Base-by-base conservation (phyloP, 2,797 vertebrate genomes). In the Distichodus sexfasciatus region DNA sequence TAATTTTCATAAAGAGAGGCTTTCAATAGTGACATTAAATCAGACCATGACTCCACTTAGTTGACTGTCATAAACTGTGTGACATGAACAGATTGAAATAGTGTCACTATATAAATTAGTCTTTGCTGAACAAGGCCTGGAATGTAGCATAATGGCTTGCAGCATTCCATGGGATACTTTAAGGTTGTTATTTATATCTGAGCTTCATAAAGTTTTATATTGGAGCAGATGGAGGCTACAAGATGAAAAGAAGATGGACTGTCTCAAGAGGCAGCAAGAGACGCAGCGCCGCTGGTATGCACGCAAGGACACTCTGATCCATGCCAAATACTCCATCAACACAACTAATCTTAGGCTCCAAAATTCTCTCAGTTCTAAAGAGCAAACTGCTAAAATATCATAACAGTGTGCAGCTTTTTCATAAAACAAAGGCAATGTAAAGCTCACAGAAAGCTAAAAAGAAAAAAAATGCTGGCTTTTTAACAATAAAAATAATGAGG, bases 141-240 rank as follows among this genome's bases (percentile, higher is more conserved):
- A 43, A 24, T 48, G 40, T 12, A 31, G 11, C 28, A 12, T 12
- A 19, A 54, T 31, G 43, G 31, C 65, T 19, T 26, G 33, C 14
- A 54, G 36, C 44, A 71, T 15, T 43, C 48, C 23, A 40, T 33
- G 23, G 23, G 7, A 26, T n/a, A 9, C 24, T 69, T 61, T 65
- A 59, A 43, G 59, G 24, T 26, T 65, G 11, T 50, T 47, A 63
- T 71, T 71, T 63, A 36, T 71, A 21, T 12, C 44, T 38, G 61
- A 44, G 29, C 35, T 28, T 36, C 3, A 57, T 58, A 23, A 40
- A 38, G 15, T 48, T 66, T 51, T 51, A 48, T 31, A 24, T 24
- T 36, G n/a, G n/a, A 62, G 28, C 29, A 55, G 7, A 29, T 64
- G 36, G 55, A 64, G 17, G 3, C 1, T 28, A 14, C 14, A 19